These are phyloP conservation scores for Drosophila pegasa DNA, from an alignment of 2,888 invertebrate species.

Conservation along the genomic window DNA sequence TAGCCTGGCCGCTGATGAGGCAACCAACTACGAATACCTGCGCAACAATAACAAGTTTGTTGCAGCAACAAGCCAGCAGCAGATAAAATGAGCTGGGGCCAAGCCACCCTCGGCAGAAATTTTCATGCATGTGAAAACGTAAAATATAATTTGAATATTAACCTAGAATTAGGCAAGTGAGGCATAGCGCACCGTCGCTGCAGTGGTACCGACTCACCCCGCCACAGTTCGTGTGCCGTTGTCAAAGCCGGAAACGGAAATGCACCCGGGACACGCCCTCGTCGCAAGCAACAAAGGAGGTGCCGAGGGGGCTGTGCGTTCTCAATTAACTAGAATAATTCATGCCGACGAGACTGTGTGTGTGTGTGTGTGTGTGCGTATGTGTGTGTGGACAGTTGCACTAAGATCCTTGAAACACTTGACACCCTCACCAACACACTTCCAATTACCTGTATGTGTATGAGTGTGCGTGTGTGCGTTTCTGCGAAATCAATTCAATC, in stretches of 20 bases:
- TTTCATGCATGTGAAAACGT: constrained; percentile 44
- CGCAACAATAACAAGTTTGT: constrained; percentile 29
- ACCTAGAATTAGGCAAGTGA: constrained; percentile 72
- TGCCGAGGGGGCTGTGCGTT: constrained; percentile 10
- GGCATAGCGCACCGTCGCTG: constrained; percentile 55
- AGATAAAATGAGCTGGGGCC: constrained; percentile 27
- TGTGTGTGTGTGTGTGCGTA: neutral
- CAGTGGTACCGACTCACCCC: constrained; percentile 12
- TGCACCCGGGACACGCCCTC: constrained; percentile 45
- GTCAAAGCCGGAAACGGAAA: constrained; percentile 72
- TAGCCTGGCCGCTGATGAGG: constrained; percentile 13
- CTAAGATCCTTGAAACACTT: constrained; percentile 48
- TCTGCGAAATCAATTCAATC: constrained; percentile 65
- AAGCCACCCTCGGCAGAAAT: constrained; percentile 33
- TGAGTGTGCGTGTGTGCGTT: constrained; percentile 16
- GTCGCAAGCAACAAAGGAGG: neutral
- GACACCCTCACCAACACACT: constrained; percentile 5
- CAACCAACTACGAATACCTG: constrained; percentile 15
- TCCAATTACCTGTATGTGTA: constrained; percentile 20
- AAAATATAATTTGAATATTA: constrained; percentile 74
- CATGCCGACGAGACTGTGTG: constrained; percentile 8
- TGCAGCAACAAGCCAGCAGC: constrained; percentile 42
- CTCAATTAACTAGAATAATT: constrained; percentile 52
- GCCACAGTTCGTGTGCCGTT: constrained; percentile 15
- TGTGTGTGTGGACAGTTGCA: constrained; percentile 4